Evolutionary conservation across 1,140 invertebrate species (phyloP), one percentile per base, ranked within the genome.

Genomic region (Drosophila pectinifera): DNA sequence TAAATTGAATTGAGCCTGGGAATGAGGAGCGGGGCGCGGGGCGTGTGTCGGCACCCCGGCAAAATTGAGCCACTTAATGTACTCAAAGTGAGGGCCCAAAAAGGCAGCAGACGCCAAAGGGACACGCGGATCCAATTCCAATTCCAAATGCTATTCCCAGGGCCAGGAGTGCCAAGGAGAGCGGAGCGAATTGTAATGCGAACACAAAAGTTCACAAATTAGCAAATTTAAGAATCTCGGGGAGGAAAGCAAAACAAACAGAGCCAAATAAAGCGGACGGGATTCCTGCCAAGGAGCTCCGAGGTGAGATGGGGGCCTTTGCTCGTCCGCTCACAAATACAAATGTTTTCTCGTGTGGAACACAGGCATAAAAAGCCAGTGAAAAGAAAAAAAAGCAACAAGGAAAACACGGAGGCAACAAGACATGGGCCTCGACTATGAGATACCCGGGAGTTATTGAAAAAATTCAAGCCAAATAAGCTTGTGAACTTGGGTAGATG

Each of bases 191-290:
- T 86, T 82, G 79, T 88, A 86, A 86, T 85, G 82, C 78, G 82
- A 74, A 70, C 69, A 86, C 83, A 88, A 86, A 86, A 86, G 83
- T 83, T 88, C 83, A 86, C 83, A 86, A 86, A 86, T 86, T 86
- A 86, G 83, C 83, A 86, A 86, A 88, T 86, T 86, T 88, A 73
- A 88, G 83, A 76, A 88, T 72, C 83, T 79, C 61, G 61, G 53
- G 80, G 67, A 72, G 43, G 45, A 62, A 57, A 57, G 16, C 28
- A 56, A 74, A 74, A 62, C 78, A 77, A 80, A 64, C 65, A 81
- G 51, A 55, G 45, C 58, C 45, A 69, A 68, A 79, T 74, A 79
- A 74, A 79, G 67, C 54, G 67, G 67, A 78, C 67, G 39, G 61
- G 45, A 69, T 68, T 53, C 68, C 67, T 34, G 28, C 43, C 45